Base-by-base conservation (phyloP, 2,113 vertebrate genomes). In the Rhinopomastus cyanomelas region DNA sequence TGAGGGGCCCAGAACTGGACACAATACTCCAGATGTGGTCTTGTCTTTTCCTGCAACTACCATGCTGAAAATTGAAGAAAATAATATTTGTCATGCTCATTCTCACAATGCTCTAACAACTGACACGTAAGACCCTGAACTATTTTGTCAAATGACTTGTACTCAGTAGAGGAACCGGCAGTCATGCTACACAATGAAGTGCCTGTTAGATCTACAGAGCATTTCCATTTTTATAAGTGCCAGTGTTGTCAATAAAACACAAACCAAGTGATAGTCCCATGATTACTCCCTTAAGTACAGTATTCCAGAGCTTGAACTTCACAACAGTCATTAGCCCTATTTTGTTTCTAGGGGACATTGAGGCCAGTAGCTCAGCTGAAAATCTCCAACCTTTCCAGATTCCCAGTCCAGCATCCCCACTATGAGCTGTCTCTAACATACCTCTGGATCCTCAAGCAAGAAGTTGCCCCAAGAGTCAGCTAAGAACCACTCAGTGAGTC, bases 351-450 rank as follows among this genome's bases (percentile, higher is more conserved):
- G 32, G 46, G 21, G 27, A 91, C 79, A 84, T 49, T 29, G 80
- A 93, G 61, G 68, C 76, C 72, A 74, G 72, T 22, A 87, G 32
- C 75, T 78, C 79, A 94, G 23, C 80, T 81, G 73, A 80, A 30
- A 90, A 65, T 87, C 81, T 87, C 75, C 42, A 19, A 9, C 22
- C 34, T 52, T 55, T 81, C 57, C 69, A 56, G 53, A 44, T 1
- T 78, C 39, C 59, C 74, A 85, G 61, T 42, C 57, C 76, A 83
- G 53, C 80, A 91, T 83, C 88, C 61, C 48, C 49, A 49, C 16
- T 48, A 87, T 64, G 66, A 91, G 26, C 44, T 30, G 13, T 67
- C 56, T 46, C 75, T 52, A 46, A 61, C n/a, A 13, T 46, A 59
- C n/a, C 39, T 66, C 68, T 48, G 71, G 39, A 69, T 65, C 67